Percentiles rank a stretch among this genome's conserved stretches.
Conservation (phyloP, 2,797 vertebrate genomes). For the Halcyon leucocephala region DNA sequence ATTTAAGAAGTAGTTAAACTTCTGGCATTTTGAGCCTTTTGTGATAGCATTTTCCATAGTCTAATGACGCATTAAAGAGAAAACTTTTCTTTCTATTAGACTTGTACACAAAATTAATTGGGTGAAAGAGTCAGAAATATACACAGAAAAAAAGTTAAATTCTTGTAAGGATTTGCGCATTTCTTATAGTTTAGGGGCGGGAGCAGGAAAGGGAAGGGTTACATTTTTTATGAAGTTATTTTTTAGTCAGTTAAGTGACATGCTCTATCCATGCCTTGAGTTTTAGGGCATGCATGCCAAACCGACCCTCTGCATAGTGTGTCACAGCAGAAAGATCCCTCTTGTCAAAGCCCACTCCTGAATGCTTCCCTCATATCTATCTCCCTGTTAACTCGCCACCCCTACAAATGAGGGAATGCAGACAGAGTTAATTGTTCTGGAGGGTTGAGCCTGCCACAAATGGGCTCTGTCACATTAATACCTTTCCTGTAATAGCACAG, state of each 20-base stretch:
- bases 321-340: background rate
- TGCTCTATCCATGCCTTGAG: background rate
- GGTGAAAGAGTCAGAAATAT: background rate
- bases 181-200: background rate
- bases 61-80: background rate
- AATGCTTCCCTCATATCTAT: background rate
- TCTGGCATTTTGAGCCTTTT: background rate
- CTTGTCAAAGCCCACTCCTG: background rate
- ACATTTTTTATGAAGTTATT: background rate
- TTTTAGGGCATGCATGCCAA: background rate
- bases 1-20: background rate
- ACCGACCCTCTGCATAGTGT: background rate
- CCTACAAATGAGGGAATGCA: accelerated
- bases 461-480: background rate
- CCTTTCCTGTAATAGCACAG: background rate
- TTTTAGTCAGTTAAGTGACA: background rate
- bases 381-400: background rate
- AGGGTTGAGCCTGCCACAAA: background rate
- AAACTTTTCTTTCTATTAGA: background rate
- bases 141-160: background rate
- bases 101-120: background rate
- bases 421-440: background rate
- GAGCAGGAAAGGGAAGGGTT: background rate
- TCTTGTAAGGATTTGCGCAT: background rate
- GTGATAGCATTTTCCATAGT: background rate